Evolutionary conservation across 30 jellyfish, hydroid and myxozoan genomes (phyloP).

Genomic region (Turritopsis dohrnii): DNA sequence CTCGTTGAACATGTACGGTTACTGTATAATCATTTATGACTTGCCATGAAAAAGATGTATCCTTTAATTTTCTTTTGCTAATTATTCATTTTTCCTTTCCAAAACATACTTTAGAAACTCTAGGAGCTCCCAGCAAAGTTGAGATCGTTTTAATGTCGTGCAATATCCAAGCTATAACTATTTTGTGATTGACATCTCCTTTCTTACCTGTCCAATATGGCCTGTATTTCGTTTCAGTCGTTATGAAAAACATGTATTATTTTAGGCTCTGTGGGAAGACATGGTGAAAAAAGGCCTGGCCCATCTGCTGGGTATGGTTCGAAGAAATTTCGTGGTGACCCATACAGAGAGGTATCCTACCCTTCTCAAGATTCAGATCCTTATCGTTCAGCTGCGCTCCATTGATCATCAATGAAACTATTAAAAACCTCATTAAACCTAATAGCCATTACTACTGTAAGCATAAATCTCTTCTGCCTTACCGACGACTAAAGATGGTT

Average conservation of each 20-base stretch:
- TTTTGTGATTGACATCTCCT: no score
- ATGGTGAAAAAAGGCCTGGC: slow-evolving; percentile 12
- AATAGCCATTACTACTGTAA: neutral
- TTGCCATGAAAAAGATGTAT: neutral
- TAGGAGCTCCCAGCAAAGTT: no score
- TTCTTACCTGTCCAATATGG: neutral
- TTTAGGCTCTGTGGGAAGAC: slow-evolving; percentile 20
- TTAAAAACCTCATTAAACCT: neutral
- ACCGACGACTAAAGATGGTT: neutral
- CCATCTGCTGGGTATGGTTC: slow-evolving; percentile 1
- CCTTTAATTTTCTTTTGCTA: neutral
- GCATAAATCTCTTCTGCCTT: no score
- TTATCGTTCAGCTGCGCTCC: slow-evolving; percentile 17
- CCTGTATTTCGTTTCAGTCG: no score
- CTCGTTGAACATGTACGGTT: neutral
- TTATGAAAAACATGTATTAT: no score
- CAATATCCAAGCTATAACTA: no score
- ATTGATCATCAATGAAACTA: neutral
- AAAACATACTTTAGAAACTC: neutral
- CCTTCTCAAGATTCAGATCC: slow-evolving; percentile 24
- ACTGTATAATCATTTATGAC: neutral
- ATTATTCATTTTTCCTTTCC: neutral
- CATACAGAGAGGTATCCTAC: slow-evolving; percentile 20
- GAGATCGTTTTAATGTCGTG: no score
- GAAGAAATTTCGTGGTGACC: slow-evolving; percentile 14